Evolutionary conservation across 2,888 invertebrate genomes (phyloP), one percentile per base, ranked within the genome.

Genomic region (Chelonus formosanus): DNA sequence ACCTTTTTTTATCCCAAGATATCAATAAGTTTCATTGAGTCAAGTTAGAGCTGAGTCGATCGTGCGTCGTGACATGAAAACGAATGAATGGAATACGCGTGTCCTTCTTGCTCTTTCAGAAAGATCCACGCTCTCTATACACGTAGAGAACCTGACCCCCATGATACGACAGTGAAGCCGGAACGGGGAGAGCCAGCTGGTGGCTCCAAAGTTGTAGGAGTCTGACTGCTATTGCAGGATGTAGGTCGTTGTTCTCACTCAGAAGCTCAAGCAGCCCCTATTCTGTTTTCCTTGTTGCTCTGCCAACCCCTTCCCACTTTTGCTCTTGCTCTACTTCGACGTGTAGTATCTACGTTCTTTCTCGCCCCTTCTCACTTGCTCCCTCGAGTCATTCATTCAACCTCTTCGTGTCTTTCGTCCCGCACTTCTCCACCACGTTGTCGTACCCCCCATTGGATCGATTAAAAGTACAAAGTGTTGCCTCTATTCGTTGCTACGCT

Each of bases 381-480:
- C 67, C 6, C 63, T 57, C 53, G 20, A 56, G 45, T 47, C 54
- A 62, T 64, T 61, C 62, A 68, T 63, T 70, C 69, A 63, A 56
- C 67, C 73, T 70, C 72, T 67, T 73, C 73, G 72, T 67, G 69
- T 62, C 72, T 68, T 73, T 67, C 57, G 65, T 40, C 64, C 60
- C 55, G 53, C 64, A 54, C 43, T 54, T 54, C 47, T 70, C 68
- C 73, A 63, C 64, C 75, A 71, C 73, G 74, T 76, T 79, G 75
- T 75, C 74, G 40, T 40, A 40, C 73, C 75, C 75, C 74, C 73
- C 75, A 74, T 76, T 75, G 77, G 79, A 80, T 82, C 82, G 80
- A 81, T 82, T 82, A 80, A 82, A 80, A 79, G 78, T 80, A 81
- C 80, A 82, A 82, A 82, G 79, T 81, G 79, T 79, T 80, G 76